These are phyloP conservation scores for Drosophila vallismaia DNA, from an alignment of 2,888 invertebrate species.

Conservation along the genomic window DNA sequence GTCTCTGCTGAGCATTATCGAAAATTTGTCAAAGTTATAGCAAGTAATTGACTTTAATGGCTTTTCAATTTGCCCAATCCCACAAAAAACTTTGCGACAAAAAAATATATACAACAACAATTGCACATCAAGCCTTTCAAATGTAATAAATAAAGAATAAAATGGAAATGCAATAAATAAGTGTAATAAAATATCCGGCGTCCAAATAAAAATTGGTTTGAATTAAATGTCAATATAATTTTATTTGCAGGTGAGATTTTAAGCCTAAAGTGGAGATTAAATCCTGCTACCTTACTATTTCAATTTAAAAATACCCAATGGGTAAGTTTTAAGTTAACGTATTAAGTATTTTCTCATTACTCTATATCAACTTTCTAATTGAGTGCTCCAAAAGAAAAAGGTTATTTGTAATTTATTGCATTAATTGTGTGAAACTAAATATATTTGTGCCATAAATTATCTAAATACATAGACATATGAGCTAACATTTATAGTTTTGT, in stretches of 20 bases:
- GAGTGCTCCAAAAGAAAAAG: background rate
- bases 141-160: constrained; percentile 60
- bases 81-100: background rate
- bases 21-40: constrained; percentile 52
- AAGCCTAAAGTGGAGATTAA: background rate
- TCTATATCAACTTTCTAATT: background rate
- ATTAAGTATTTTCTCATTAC: no score
- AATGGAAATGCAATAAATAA: constrained; percentile 61
- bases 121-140: constrained; percentile 21
- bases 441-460: constrained; percentile 3
- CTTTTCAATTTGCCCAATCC: constrained; percentile 52
- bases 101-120: background rate
- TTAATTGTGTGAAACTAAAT: background rate
- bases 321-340: background rate
- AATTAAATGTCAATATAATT: constrained; percentile 46
- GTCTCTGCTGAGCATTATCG: constrained; percentile 44
- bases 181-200: constrained; percentile 44
- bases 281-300: background rate
- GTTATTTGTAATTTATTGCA: background rate
- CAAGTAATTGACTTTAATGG: constrained; percentile 71
- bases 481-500: background rate
- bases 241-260: constrained; percentile 39
- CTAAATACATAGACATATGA: background rate
- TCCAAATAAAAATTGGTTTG: constrained; percentile 17
- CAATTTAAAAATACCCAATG: background rate